Conservation (phyloP, 1,140 invertebrate genomes). For the Lasaia peninsularis region DNA sequence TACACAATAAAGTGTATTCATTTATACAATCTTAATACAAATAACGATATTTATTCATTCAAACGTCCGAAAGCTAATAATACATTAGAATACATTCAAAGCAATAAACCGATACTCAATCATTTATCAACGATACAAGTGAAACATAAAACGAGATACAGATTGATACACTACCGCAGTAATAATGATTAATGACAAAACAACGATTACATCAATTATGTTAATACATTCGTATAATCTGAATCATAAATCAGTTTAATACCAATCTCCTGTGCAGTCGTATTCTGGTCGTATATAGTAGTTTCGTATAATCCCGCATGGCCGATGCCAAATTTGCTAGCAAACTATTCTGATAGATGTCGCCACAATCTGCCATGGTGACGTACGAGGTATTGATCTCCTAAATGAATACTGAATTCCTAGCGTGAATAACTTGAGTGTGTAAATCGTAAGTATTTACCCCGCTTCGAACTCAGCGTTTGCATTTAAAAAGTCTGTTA, state of each 20-base stretch:
- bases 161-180: conserved; percentile 11
- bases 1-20: too few relatives aligned
- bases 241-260: conserved; percentile 36
- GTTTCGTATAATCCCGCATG: conserved; percentile 39
- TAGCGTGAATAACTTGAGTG: conserved; percentile 2
- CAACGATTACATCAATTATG: conserved; percentile 13
- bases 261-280: conserved; percentile 21
- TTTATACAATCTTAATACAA: too few relatives aligned
- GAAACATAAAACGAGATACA: not conserved
- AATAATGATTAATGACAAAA: conserved; percentile 13
- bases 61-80: too few relatives aligned
- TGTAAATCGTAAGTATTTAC: not conserved
- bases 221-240: conserved; percentile 16
- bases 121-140: not conserved
- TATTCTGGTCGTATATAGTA: conserved; percentile 26
- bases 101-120: too few relatives aligned
- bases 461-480: too few relatives aligned
- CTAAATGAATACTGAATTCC: not conserved
- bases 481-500: not conserved
- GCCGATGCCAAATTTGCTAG: conserved; percentile 49
- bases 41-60: too few relatives aligned
- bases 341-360: conserved; percentile 53
- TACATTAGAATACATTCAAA: too few relatives aligned
- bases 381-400: conserved; percentile 39
- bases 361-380: conserved; percentile 44